Conservation (phyloP, 2,113 vertebrate genomes). For the Callorhinus ursinus region DNA sequence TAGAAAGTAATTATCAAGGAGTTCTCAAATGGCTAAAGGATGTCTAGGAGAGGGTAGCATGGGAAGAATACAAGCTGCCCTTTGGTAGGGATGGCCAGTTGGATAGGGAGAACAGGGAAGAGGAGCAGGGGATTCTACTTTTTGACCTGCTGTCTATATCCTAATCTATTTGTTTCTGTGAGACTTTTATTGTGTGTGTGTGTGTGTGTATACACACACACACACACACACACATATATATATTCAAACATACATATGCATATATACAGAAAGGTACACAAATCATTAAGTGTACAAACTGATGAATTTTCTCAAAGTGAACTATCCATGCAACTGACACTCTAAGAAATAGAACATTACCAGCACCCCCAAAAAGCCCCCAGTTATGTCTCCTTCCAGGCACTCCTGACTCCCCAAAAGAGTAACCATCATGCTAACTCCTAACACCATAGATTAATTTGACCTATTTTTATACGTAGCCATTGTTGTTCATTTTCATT, state of each 20-base stretch:
- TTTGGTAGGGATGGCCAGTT: background rate
- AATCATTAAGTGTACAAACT: background rate
- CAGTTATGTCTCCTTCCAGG: background rate
- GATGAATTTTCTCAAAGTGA: constrained; percentile 4
- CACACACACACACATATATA: too few relatives aligned
- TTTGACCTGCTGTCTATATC: background rate
- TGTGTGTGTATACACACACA: accelerated
- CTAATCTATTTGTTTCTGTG: background rate
- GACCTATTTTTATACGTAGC: background rate
- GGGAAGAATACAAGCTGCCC: background rate
- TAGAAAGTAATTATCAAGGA: background rate
- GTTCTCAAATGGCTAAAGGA: too few relatives aligned
- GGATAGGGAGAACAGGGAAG: background rate
- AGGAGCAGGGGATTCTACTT: background rate
- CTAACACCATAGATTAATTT: background rate
- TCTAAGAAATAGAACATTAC: background rate
- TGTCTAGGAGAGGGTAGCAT: too few relatives aligned
- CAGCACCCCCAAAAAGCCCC: background rate
- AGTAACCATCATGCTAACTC: background rate
- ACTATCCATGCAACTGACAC: background rate
- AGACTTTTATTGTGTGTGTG: background rate
- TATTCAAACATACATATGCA: background rate
- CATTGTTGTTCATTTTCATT: background rate
- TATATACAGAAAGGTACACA: background rate
- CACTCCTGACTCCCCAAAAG: background rate